Evolutionary conservation across 2,113 vertebrate species (phyloP).

Genomic region (Prinia subflava): DNA sequence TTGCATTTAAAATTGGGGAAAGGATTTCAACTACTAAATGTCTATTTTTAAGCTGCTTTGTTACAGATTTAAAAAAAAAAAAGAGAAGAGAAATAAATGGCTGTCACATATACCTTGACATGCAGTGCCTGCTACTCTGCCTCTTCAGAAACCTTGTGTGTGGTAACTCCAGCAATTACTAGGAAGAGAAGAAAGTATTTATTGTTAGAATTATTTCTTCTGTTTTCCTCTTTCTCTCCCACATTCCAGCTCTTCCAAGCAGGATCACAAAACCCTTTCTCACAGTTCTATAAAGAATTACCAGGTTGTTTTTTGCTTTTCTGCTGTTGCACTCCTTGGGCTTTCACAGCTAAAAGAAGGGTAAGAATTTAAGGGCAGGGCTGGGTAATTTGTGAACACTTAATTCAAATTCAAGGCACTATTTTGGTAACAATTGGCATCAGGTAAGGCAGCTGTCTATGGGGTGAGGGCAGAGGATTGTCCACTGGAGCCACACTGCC

Average conservation of each 20-base stretch:
- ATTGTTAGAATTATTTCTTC: slow-evolving; percentile 17
- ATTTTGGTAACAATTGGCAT: background rate
- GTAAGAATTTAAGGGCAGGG: background rate
- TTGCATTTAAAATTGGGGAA: background rate
- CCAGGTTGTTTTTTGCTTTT: background rate
- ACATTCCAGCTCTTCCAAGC: slow-evolving; percentile 63
- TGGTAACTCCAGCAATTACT: background rate
- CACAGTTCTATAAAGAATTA: slow-evolving; percentile 48
- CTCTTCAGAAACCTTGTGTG: background rate
- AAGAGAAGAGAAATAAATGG: background rate
- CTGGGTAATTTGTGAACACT: background rate
- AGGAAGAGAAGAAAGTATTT: slow-evolving; percentile 51
- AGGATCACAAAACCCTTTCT: slow-evolving; percentile 29
- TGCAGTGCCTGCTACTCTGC: background rate
- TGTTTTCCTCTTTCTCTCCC: slow-evolving; percentile 32
- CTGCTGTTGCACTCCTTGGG: slow-evolving; percentile 40
- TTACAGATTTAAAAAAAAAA: background rate
- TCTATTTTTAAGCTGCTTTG: slow-evolving; percentile 32
- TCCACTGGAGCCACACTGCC: rapidly evolving
- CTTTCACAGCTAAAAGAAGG: background rate
- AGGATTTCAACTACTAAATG: background rate
- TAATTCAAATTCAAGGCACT: background rate
- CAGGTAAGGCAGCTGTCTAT: background rate
- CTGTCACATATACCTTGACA: background rate
- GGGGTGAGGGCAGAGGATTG: background rate